A percentile compares a stretch with the other conserved stretches of the same genome.
Evolutionary conservation across 1,140 invertebrate genomes (phyloP).

Genomic region (Penaeus indicus): DNA sequence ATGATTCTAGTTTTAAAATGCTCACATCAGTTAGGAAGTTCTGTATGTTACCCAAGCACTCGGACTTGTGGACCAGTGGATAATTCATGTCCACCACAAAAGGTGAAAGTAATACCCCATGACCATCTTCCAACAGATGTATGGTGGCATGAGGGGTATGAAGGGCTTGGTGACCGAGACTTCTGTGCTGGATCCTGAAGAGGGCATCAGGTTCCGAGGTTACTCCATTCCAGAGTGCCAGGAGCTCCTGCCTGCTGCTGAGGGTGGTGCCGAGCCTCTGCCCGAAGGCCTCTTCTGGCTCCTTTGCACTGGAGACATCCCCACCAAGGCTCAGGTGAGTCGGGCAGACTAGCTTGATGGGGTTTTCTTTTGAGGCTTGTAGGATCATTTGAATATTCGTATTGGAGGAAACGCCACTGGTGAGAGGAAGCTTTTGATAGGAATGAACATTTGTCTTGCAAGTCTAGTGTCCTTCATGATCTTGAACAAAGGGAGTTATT

Average conservation of each 20-base stretch:
- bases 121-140: constrained; percentile 72
- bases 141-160: constrained; percentile 78
- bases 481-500: too few species aligned
- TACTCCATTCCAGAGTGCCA: constrained; percentile 77
- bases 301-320: constrained; percentile 75
- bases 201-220: constrained; percentile 77
- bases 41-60: too few species aligned
- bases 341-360: not conserved
- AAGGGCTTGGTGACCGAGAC: constrained; percentile 77
- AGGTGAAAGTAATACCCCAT: too few species aligned
- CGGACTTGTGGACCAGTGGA: too few species aligned
- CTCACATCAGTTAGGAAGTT: too few species aligned
- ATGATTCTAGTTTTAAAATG: too few species aligned
- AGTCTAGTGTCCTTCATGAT: too few species aligned
- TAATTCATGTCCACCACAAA: not conserved
- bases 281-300: constrained; percentile 78
- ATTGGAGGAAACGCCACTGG: too few species aligned
- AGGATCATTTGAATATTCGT: too few species aligned
- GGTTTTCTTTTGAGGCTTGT: too few species aligned
- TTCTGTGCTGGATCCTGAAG: constrained; percentile 77
- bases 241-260: constrained; percentile 74
- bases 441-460: too few species aligned
- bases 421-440: too few species aligned
- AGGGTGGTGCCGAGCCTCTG: constrained; percentile 74
- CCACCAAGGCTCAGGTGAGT: constrained; percentile 72